Evolutionary conservation across 2,113 vertebrate genomes (phyloP).

Genomic region (Mustelus asterias): DNA sequence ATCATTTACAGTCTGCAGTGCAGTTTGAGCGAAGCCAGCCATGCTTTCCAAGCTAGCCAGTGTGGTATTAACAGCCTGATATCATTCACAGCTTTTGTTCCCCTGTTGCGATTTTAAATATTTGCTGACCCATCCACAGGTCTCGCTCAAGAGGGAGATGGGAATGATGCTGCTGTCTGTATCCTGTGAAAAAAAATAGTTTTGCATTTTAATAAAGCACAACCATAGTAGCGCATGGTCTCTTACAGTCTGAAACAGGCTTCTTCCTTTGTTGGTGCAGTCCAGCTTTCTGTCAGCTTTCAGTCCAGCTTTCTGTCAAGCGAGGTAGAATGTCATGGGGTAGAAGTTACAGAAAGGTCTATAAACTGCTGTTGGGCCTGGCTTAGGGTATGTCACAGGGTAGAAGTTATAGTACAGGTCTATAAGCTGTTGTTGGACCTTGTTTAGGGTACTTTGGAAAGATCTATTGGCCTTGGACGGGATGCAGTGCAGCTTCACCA

Average conservation of each 20-base stretch:
- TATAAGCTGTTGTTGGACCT: background rate
- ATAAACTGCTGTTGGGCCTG: background rate
- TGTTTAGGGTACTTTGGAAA: background rate
- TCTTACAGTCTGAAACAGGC: background rate
- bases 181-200: background rate
- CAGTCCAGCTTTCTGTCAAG: background rate
- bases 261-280: background rate
- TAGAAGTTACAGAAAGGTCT: background rate
- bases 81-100: background rate
- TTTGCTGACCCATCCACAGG: background rate
- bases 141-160: background rate
- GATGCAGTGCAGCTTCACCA: background rate
- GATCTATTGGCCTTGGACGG: background rate
- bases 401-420: background rate
- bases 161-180: background rate
- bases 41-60: background rate
- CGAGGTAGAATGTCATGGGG: background rate
- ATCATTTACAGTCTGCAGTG: conserved; percentile 11
- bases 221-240: background rate
- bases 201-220: background rate
- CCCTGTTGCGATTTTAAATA: background rate
- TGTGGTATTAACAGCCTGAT: background rate
- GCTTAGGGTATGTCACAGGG: background rate
- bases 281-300: background rate
- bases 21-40: background rate